Evolutionary conservation across 2,797 vertebrate species (phyloP).

Genomic region (Intellagama lesueurii): DNA sequence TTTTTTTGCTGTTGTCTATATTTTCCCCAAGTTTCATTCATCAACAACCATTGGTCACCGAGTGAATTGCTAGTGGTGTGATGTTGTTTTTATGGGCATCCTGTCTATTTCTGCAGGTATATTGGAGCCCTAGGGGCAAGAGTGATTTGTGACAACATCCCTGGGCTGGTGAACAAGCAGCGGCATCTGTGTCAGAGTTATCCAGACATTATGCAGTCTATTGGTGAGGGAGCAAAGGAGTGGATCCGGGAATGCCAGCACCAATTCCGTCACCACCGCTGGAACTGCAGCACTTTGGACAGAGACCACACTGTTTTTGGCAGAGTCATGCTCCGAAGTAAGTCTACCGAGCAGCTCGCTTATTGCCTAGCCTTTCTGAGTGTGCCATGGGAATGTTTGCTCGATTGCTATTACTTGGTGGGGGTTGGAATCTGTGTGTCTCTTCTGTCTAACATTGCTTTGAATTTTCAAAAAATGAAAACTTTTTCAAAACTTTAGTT

Average conservation of each 20-base stretch:
- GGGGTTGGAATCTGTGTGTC: too few species aligned
- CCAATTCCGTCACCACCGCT: constrained; percentile 96
- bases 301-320: constrained; percentile 97
- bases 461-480: not conserved
- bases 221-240: constrained; percentile 94
- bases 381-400: not conserved
- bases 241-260: constrained; percentile 98
- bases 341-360: constrained; percentile 63
- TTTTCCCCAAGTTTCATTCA: not conserved
- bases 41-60: not conserved
- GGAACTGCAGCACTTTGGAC: constrained; percentile 98
- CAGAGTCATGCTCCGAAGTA: constrained; percentile 97
- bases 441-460: not conserved
- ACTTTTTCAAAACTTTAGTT: not conserved
- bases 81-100: rapidly evolving
- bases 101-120: constrained; percentile 84
- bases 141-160: constrained; percentile 98
- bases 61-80: not conserved
- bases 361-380: not conserved
- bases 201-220: constrained; percentile 96
- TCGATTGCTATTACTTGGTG: not conserved
- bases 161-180: constrained; percentile 96
- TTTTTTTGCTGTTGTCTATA: not conserved
- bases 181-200: constrained; percentile 95
- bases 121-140: constrained; percentile 94